Conservation (phyloP, 2,888 invertebrate genomes). For the Pristionchus exspectatus region DNA sequence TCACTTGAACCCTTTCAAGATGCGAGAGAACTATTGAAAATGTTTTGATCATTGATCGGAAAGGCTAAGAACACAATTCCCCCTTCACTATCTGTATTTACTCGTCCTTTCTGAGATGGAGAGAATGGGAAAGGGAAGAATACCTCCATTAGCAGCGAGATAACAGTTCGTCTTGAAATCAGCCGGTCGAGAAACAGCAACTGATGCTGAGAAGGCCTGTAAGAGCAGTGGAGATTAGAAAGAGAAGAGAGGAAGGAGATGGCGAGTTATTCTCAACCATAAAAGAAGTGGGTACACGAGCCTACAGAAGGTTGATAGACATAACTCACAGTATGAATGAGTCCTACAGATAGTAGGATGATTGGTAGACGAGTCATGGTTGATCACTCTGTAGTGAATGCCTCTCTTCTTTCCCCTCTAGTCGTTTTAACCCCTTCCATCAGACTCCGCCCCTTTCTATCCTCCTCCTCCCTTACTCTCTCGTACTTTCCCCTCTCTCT, state of each 20-base stretch:
- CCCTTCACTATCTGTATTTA: neutral
- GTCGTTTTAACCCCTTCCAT: slow-evolving; percentile 29
- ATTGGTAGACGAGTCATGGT: slow-evolving; percentile 46
- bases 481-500: slow-evolving; percentile 16
- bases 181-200: neutral
- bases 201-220: slow-evolving; percentile 1
- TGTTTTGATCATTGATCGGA: neutral
- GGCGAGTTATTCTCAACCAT: neutral
- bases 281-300: neutral
- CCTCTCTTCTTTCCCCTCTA: neutral
- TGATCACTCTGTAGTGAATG: slow-evolving; percentile 19
- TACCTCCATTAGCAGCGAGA: slow-evolving; percentile 45
- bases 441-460: slow-evolving; percentile 18
- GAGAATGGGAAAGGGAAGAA: neutral
- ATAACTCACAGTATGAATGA: neutral
- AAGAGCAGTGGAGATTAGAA: neutral
- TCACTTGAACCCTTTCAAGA: neutral
- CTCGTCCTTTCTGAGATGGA: neutral
- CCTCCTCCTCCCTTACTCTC: slow-evolving; percentile 27
- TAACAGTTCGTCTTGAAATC: slow-evolving; percentile 53
- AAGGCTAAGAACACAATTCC: slow-evolving; percentile 2
- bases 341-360: neutral
- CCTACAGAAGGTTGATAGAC: neutral
- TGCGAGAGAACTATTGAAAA: neutral
- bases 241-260: neutral